These are phyloP conservation scores for Hipposideros armiger DNA, from an alignment of 2,113 vertebrate genomes.

Conservation along the genomic window DNA sequence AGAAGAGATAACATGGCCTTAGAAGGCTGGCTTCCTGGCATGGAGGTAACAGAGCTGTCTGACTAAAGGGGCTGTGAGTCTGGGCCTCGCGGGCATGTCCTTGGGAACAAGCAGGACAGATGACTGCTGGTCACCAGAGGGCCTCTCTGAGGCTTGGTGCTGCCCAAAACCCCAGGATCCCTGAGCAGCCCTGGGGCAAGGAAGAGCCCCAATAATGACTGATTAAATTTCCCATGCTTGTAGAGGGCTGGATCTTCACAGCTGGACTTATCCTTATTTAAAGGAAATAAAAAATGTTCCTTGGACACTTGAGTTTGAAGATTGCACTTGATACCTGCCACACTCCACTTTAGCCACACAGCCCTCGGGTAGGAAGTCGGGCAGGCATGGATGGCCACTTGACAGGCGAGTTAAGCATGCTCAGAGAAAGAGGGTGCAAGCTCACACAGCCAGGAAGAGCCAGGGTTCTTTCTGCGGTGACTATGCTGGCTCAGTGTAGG, in stretches of 20 bases:
- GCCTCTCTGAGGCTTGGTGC: neutral
- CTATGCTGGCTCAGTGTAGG: neutral
- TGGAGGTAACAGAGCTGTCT: neutral
- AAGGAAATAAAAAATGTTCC: neutral
- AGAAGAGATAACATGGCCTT: neutral
- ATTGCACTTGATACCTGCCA: neutral
- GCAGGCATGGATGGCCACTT: neutral
- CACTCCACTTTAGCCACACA: neutral
- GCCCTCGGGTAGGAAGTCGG: neutral
- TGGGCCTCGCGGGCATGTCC: accelerated
- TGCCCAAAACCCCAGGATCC: neutral
- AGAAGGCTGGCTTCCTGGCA: neutral
- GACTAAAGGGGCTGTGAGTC: neutral
- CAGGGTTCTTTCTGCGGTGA: neutral
- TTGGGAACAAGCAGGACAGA: neutral
- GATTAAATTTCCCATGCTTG: neutral
- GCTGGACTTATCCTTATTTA: neutral
- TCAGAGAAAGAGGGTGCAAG: neutral
- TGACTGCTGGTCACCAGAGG: neutral
- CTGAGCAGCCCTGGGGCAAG: neutral
- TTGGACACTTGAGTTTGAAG: constrained; percentile 20
- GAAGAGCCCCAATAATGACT: neutral
- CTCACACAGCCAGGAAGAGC: neutral
- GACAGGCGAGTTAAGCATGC: neutral
- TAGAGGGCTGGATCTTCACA: neutral